Conservation (phyloP, 2,888 invertebrate genomes). For the Melanophora roralis region DNA sequence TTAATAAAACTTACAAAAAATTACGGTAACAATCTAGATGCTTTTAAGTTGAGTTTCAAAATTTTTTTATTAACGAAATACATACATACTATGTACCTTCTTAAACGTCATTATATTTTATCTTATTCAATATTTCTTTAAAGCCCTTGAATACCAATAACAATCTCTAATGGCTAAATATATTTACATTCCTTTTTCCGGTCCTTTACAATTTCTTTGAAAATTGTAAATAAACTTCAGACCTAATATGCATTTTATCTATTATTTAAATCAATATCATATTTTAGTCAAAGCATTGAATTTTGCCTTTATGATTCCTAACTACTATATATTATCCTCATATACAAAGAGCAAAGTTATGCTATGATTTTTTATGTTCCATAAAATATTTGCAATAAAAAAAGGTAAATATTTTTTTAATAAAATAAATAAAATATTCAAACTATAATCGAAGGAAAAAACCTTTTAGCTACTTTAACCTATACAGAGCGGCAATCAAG, state of each 20-base stretch:
- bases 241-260: conserved; percentile 58
- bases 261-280: conserved; percentile 58
- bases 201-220: conserved; percentile 24
- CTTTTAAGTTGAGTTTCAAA: too few relatives aligned
- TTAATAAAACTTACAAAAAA: too few relatives aligned
- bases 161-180: conserved; percentile 15
- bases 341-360: conserved; percentile 53
- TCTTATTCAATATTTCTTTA: too few relatives aligned
- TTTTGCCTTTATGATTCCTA: neutral
- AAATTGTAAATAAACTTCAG: conserved; percentile 29
- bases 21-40: too few relatives aligned
- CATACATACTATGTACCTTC: too few relatives aligned
- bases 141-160: neutral
- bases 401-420: neutral
- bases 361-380: conserved; percentile 44
- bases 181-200: neutral
- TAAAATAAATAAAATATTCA: conserved; percentile 29
- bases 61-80: too few relatives aligned
- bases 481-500: conserved; percentile 40
- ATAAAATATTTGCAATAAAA: conserved; percentile 1
- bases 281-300: conserved; percentile 21
- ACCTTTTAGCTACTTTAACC: conserved; percentile 53
- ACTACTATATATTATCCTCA: neutral
- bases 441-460: conserved; percentile 34
- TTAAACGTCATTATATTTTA: too few relatives aligned